Base-by-base conservation (phyloP, 2,113 vertebrate species). In the Picathartes gymnocephalus region DNA sequence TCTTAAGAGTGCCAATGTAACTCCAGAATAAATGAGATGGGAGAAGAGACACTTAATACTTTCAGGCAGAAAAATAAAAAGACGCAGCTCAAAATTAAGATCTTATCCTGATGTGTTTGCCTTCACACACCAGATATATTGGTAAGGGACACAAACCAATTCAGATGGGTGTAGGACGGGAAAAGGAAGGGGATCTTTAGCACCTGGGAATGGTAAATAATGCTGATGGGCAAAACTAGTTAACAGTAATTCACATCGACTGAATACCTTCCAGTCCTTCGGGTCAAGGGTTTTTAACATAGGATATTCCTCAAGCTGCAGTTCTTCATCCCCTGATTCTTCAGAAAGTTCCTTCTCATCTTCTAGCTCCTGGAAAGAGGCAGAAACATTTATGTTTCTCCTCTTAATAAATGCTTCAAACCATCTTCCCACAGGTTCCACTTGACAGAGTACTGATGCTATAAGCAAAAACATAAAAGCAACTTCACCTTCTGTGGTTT, bases 371-470 rank as follows among this genome's bases (percentile, higher is more conserved):
- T 99, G 99, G 98, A 99, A 99, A 84, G 99, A 99, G 88, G 99
- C 98, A 7, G 99, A 99, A 91, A 98, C 98, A 94, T 98, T 99
- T 96, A 99, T 98, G 98, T 97, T 98, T 98, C 99, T 98, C 96
- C 99, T 99, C 98, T 98, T 99, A 90, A 99, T 94, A 90, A 98
- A 99, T 4, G 99, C 99, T 98, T 99, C 99, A 93, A 99, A 99
- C 99, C 99, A 99, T 88, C 99, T 98, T 80, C 99, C 99, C 91
- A 99, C 99, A 7, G 99, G 99, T 96, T 99, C 99, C 92, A 99
- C 99, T 98, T 98, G 99, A 95, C 98, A 98, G 94, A 98, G 98
- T 73, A 98, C 97, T 37, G 99, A 99, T 16, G 97, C 99, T 99
- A 98, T 40, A 94, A 97, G 97, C 87, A 97, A 96, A 96, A 97